Percentiles rank a stretch among this genome's conserved stretches.
Evolutionary conservation across 1,140 invertebrate species (phyloP).

Genomic region (Drosophila ogumai): DNA sequence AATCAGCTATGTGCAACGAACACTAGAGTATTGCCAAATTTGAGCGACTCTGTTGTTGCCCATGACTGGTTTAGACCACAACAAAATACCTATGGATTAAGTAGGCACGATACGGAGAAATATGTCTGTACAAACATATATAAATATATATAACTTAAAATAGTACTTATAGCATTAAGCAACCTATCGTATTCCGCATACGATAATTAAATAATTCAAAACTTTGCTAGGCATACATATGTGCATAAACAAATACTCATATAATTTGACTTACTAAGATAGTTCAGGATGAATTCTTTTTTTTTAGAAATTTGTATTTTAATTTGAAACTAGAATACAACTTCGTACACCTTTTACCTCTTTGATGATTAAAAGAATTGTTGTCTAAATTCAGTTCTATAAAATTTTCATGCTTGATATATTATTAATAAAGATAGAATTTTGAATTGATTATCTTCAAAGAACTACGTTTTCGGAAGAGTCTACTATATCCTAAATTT

Average conservation of each 20-base stretch:
- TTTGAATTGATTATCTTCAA: too few relatives aligned
- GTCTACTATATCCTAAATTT: not conserved
- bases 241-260: not conserved
- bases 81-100: constrained; percentile 12
- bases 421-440: too few relatives aligned
- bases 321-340: not conserved
- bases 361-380: not conserved
- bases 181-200: too few relatives aligned
- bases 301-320: not conserved
- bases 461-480: not conserved
- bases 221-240: not conserved
- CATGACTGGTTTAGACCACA: constrained; percentile 8
- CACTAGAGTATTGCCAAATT: constrained; percentile 10
- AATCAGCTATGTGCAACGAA: constrained; percentile 6
- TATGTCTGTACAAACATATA: not conserved
- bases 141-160: not conserved
- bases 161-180: not conserved
- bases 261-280: not conserved
- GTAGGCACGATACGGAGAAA: constrained; percentile 11
- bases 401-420: not conserved
- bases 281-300: not conserved
- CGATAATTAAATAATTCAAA: not conserved
- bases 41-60: constrained; percentile 13
- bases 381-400: not conserved
- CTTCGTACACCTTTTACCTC: not conserved